A percentile compares a stretch with the other conserved stretches of the same genome.
Conservation (phyloP, 1,140 invertebrate species). For the Neomicropteryx cornuta region DNA sequence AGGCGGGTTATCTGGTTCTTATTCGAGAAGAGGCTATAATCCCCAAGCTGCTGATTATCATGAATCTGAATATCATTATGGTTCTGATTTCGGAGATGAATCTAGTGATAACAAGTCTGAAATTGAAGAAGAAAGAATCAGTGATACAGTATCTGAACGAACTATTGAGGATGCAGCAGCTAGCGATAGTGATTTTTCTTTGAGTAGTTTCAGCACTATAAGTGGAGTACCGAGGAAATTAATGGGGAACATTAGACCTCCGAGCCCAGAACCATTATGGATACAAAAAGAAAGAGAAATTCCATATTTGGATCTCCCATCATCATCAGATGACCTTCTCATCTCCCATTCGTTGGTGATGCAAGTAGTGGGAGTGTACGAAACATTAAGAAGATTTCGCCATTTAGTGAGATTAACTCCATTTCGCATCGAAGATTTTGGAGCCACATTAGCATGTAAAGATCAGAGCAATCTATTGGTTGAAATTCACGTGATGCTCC, state of each 20-base stretch:
- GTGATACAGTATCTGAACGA: conserved; percentile 53
- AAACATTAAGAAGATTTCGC: conserved; percentile 85
- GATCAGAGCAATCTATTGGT: conserved; percentile 83
- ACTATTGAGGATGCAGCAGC: conserved; percentile 54
- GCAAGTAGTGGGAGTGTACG: conserved; percentile 78
- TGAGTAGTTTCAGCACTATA: conserved; percentile 64
- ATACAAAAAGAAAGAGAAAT: conserved; percentile 68
- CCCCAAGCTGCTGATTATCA: conserved; percentile 58
- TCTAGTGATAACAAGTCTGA: conserved; percentile 68
- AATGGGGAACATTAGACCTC: conserved; percentile 44
- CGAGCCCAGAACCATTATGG: conserved; percentile 81
- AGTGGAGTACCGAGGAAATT: conserved; percentile 45
- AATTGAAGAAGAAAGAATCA: conserved; percentile 58
- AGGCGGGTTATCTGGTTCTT: conserved; percentile 45
- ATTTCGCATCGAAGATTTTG: conserved; percentile 93
- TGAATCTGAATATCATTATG: conserved; percentile 82
- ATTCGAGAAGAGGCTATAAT: conserved; percentile 59
- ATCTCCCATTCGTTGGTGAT: conserved; percentile 70
- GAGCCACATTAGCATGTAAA: conserved; percentile 80
- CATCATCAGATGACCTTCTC: conserved; percentile 83
- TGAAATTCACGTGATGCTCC: conserved; percentile 85
- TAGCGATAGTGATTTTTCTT: conserved; percentile 74
- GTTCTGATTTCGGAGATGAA: conserved; percentile 79
- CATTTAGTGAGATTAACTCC: conserved; percentile 83
- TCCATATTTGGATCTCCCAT: conserved; percentile 65